phyloP scores from a whole-genome alignment of 2,797 vertebrate genomes.

The Pangasius djambal region DNA sequence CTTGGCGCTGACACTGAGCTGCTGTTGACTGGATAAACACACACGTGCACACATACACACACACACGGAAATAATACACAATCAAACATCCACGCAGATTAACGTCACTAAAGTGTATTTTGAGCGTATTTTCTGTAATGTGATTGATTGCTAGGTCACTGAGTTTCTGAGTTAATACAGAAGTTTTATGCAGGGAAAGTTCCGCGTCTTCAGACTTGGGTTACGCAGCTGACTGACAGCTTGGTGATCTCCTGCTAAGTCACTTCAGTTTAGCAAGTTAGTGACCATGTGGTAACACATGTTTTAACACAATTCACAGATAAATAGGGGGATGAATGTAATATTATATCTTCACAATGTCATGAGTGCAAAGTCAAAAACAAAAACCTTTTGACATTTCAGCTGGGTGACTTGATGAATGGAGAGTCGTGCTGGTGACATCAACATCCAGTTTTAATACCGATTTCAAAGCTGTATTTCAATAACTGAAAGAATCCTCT shows the following conservation, averaged over 20 bases:
- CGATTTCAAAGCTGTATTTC: not conserved
- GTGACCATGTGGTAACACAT: not conserved
- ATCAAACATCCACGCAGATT: conserved; percentile 3
- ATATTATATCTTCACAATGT: not conserved
- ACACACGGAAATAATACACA: conserved; percentile 54
- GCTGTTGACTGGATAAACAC: conserved; percentile 65
- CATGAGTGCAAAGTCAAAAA: not conserved
- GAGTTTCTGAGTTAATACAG: not conserved
- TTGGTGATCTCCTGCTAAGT: not conserved
- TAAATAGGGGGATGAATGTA: not conserved
- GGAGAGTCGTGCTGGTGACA: not conserved
- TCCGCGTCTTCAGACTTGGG: not conserved
- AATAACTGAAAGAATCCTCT: not conserved
- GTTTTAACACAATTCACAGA: not conserved
- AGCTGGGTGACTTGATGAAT: not conserved
- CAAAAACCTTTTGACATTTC: not conserved
- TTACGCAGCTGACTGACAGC: not conserved
- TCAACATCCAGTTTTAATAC: not conserved
- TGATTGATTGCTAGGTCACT: not conserved
- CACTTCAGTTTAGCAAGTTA: not conserved
- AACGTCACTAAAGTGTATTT: not conserved
- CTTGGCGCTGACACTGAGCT: conserved; percentile 66
- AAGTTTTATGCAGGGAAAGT: not conserved
- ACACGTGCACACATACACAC: not conserved
- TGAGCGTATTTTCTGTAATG: not conserved